Conservation (phyloP, 2,113 vertebrate species). For the Hyla sarda region DNA sequence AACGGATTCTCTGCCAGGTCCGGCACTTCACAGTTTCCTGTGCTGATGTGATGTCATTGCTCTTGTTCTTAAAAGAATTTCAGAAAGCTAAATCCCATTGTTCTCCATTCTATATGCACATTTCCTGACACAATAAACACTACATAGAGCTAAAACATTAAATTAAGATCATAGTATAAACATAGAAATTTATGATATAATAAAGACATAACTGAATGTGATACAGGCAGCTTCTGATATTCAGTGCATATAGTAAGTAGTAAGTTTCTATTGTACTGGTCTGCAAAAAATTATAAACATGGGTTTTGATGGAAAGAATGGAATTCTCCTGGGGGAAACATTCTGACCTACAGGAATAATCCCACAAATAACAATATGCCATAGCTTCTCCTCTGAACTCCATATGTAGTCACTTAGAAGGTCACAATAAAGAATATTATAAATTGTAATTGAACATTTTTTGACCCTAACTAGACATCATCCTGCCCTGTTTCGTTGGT, state of each 20-base stretch:
- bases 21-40: slow-evolving; percentile 38
- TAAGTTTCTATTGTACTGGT: neutral
- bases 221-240: neutral
- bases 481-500: too few relatives aligned
- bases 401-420: neutral
- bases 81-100: slow-evolving; percentile 20
- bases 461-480: too few relatives aligned
- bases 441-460: too few relatives aligned
- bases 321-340: slow-evolving; percentile 8
- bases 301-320: slow-evolving; percentile 16
- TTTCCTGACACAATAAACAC: slow-evolving; percentile 8
- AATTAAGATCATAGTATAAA: neutral
- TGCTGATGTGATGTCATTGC: slow-evolving; percentile 30
- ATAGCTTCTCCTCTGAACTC: neutral
- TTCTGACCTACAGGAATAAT: neutral
- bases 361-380: neutral
- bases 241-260: too few relatives aligned
- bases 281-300: neutral
- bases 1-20: slow-evolving; percentile 10
- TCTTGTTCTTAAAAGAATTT: slow-evolving; percentile 11
- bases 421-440: neutral
- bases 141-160: neutral
- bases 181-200: neutral
- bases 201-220: neutral
- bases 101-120: slow-evolving; percentile 14